Evolutionary conservation across 2,113 vertebrate species (phyloP).

Genomic region (Thunnus thynnus): DNA sequence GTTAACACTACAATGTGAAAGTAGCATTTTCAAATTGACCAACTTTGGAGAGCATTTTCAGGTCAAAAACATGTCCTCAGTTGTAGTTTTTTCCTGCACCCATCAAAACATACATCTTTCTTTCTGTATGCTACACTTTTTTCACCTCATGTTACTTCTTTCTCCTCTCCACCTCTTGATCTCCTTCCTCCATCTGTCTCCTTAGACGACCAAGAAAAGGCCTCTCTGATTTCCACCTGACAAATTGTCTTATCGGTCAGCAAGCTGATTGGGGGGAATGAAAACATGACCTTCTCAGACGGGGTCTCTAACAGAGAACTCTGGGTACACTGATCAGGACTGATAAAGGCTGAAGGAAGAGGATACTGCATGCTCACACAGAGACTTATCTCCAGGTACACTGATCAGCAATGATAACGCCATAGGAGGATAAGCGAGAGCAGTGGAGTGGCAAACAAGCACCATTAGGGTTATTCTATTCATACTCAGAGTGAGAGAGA

Average conservation of each 20-base stretch:
- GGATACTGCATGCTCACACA: conserved; percentile 71
- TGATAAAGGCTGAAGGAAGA: conserved; percentile 79
- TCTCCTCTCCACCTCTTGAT: conserved; percentile 33
- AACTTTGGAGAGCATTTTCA: no score
- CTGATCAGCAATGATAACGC: conserved; percentile 83
- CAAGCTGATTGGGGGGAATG: conserved; percentile 83
- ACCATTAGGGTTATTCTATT: conserved; percentile 94
- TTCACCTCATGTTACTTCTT: conserved; percentile 36
- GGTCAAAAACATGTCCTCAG: background rate
- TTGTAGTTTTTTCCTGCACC: background rate
- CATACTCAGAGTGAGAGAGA: conserved; percentile 83
- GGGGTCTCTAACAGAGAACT: conserved; percentile 83
- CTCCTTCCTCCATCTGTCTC: conserved; percentile 60
- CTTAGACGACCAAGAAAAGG: conserved; percentile 68
- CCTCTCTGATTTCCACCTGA: conserved; percentile 88
- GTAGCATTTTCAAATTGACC: no score
- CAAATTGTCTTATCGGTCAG: conserved; percentile 88
- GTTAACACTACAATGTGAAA: no score
- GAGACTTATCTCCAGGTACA: conserved; percentile 84
- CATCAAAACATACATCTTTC: conserved; percentile 18
- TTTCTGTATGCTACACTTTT: conserved; percentile 8
- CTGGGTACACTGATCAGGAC: conserved; percentile 78
- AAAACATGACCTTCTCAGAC: conserved; percentile 87
- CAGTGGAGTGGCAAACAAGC: conserved; percentile 90
- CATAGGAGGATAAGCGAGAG: conserved; percentile 85